Conservation (phyloP, 1,140 invertebrate genomes). For the Macrotrachela quadricornifera region DNA sequence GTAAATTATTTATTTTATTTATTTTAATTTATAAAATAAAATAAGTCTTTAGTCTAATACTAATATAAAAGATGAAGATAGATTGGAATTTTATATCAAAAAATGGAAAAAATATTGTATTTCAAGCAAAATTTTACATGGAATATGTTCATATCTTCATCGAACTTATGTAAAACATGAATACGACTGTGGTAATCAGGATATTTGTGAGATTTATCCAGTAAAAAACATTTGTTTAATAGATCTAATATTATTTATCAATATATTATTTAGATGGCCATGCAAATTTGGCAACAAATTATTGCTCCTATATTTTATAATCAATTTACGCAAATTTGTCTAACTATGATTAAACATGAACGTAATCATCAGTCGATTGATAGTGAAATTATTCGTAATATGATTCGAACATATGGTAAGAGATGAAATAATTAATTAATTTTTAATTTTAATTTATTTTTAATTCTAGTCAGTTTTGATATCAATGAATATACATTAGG, state of each 20-base stretch:
- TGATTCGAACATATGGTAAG: conserved; percentile 49
- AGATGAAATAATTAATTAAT: conserved; percentile 10
- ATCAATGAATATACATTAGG: conserved; percentile 61
- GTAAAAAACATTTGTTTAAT: conserved; percentile 18
- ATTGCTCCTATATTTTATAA: conserved; percentile 76
- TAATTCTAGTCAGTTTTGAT: conserved; percentile 38
- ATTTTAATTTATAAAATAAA: too few species aligned
- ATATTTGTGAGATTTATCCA: conserved; percentile 88
- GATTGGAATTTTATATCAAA: conserved; percentile 2
- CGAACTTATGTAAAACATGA: conserved; percentile 93
- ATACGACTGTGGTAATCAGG: conserved; percentile 84
- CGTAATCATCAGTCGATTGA: conserved; percentile 88
- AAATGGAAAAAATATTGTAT: conserved; percentile 96
- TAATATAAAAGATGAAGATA: background rate
- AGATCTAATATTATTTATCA: background rate
- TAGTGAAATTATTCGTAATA: conserved; percentile 76
- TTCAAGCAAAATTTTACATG: conserved; percentile 84
- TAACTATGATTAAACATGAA: conserved; percentile 84
- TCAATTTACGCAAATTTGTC: conserved; percentile 80
- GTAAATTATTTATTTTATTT: too few species aligned
- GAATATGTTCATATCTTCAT: conserved; percentile 88
- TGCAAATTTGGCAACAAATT: conserved; percentile 91
- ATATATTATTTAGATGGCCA: conserved; percentile 43
- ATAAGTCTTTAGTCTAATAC: too few species aligned
- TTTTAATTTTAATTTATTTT: background rate